Evolutionary conservation across 1,140 invertebrate species (phyloP), one percentile per base, ranked within the genome.

Genomic region (Pogonognathellus flavescens): DNA sequence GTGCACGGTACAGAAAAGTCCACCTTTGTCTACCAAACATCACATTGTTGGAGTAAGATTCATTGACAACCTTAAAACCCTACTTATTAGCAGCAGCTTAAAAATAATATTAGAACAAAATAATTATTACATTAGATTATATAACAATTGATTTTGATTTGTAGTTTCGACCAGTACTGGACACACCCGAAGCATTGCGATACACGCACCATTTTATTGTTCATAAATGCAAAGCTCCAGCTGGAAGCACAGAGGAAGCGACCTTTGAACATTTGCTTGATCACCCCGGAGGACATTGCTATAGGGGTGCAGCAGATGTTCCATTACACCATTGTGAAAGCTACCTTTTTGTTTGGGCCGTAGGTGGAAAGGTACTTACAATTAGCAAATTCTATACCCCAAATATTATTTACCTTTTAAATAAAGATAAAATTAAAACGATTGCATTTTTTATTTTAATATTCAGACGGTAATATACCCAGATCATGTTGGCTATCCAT

Each of bases 151-250:
- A 22, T 4, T 4, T 18, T 20, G 11, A 2, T 66, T 66, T 7
- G 1, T 50, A 85, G 84, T 85, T 87, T 83, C 22, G 60, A 1
- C 16, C 84, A 13, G 25, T 52, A 1, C 20, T 83, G 9, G 10
- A 5, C 0, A 72, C 52, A 25, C 1, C 3, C 0, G 55, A 80
- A 8, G 60, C 86, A 9, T 0, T 80, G 14, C 20, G 10, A 20
- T 55, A 87, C 70, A 85, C 84, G 14, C 86, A 87, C 80, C 86
- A 87, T 31, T 85, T 87, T 49, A 57, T 83, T n/a, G 16, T 85
- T 2, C 62, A 80, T 62, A 62, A 81, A 41, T 87, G 86, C 25
- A 9, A 13, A 1, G 81, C 72, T 0, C 84, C 86, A 22, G 55
- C 20, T 5, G 82, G 80, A 13, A 50, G 57, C 18, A 16, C 80